Conservation (phyloP, 2,113 vertebrate genomes). For the Mobula hypostoma region DNA sequence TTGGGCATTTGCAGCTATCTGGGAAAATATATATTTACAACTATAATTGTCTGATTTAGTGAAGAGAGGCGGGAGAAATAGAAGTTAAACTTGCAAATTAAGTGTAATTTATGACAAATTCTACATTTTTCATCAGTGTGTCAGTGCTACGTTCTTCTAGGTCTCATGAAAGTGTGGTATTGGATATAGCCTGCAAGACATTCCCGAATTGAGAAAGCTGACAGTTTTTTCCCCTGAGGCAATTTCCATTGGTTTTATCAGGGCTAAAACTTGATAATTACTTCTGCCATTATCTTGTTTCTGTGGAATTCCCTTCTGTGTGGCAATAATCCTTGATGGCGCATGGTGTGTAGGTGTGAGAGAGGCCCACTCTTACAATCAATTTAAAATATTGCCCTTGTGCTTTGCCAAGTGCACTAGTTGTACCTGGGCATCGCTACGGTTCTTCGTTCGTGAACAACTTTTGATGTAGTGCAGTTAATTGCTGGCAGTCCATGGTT, state of each 20-base stretch:
- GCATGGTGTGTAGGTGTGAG: neutral
- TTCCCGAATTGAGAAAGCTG: constrained; percentile 5
- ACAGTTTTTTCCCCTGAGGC: neutral
- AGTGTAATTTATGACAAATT: neutral
- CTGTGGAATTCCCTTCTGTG: constrained; percentile 5
- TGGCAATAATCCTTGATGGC: constrained; percentile 3
- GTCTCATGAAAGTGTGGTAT: neutral
- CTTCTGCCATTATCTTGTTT: constrained; percentile 3
- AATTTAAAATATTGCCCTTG: too few relatives aligned
- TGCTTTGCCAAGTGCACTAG: too few relatives aligned
- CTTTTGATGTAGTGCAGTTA: too few relatives aligned
- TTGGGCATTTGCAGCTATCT: neutral
- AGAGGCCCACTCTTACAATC: too few relatives aligned
- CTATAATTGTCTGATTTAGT: neutral
- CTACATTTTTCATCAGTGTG: neutral
- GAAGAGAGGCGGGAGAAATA: neutral
- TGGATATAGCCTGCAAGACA: neutral
- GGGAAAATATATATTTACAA: neutral
- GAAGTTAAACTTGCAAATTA: neutral
- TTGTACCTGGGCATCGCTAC: too few relatives aligned
- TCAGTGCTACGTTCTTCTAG: neutral
- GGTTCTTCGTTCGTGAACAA: too few relatives aligned
- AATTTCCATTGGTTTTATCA: constrained; percentile 13
- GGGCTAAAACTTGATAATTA: constrained; percentile 9
- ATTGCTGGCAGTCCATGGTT: too few relatives aligned